These are phyloP conservation scores for Cherax destructor DNA, from an alignment of 1,140 invertebrate species.

Conservation along the genomic window DNA sequence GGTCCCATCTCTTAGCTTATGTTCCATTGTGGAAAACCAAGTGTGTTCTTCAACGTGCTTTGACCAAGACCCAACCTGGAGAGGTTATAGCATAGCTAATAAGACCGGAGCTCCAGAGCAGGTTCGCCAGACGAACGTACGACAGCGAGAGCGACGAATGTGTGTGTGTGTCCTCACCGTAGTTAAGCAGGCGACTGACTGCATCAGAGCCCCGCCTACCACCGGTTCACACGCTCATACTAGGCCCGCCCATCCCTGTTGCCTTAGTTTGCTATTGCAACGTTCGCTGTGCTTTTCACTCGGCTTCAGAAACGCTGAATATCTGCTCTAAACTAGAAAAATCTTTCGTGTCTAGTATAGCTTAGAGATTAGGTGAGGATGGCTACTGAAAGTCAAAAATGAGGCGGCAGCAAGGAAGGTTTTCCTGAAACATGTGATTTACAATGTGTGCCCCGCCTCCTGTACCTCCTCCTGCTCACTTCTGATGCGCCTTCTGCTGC, in stretches of 20 bases:
- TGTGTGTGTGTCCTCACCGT: conserved; percentile 28
- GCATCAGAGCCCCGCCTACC: conserved; percentile 32
- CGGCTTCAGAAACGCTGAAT: neutral
- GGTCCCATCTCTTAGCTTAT: no score
- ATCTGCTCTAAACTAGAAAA: neutral
- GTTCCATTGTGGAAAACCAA: neutral
- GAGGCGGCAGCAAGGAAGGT: neutral
- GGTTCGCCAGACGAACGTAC: neutral
- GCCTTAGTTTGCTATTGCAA: conserved; percentile 3
- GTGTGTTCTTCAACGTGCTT: neutral
- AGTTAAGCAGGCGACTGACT: conserved; percentile 42
- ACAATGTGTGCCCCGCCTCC: conserved; percentile 41
- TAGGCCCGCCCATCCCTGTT: conserved; percentile 33
- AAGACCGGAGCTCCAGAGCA: neutral
- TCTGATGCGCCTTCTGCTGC: conserved; percentile 50
- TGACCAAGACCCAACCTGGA: conserved; percentile 2
- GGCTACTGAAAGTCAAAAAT: neutral
- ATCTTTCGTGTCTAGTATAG: neutral
- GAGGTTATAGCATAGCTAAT: neutral
- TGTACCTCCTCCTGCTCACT: conserved; percentile 50
- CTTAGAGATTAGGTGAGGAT: neutral
- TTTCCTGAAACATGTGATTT: conserved; percentile 47
- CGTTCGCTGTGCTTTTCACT: neutral
- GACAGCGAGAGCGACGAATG: neutral
- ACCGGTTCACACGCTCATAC: neutral